Base-by-base conservation (phyloP, 2,888 invertebrate genomes). In the Pilophorus perplexus region DNA sequence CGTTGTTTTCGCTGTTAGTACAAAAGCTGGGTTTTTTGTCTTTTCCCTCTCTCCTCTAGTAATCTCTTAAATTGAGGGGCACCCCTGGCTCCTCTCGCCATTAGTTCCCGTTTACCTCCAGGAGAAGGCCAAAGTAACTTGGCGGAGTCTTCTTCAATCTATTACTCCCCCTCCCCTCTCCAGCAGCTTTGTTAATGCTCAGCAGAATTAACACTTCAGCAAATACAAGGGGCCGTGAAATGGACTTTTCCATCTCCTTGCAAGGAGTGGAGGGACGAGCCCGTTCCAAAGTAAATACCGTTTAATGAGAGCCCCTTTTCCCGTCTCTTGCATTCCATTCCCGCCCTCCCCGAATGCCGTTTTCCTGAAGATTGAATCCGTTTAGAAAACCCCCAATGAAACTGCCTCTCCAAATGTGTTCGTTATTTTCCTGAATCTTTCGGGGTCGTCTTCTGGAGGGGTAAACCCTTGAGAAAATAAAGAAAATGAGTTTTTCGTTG, bases 201-300 rank as follows among this genome's bases (percentile, higher is more conserved):
- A 48, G 48, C 33, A 59, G 67, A 67, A 67, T 67, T 67, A 67
- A 60, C 67, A 67, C 67, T 67, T 67, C 50, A 67, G 67, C 59
- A 67, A 67, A 67, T 60, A 67, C 60, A 27, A 40, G 25, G 25
- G 37, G 33, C 25, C 23, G 28, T 37, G 50, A 59, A 67, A 67
- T 67, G 67, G 67, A 67, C 67, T 66, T 59, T 48, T 42, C 20
- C 62, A 23, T 52, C 52, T 28, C 28, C 52, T 28, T n/a, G 27
- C 52, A 52, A 52, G 28, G 12, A n/a, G n/a, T n/a, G n/a, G n/a
- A n/a, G n/a, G n/a, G n/a, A n/a, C n/a, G n/a, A 22, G 18, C 46
- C 42, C 40, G 25, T 40, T 59, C 42, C 42, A 25, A 42, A 59
- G 59, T 59, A 59, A 59, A 42, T 59, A 59, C 59, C 59, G 59